Base-by-base conservation (phyloP, 1,140 invertebrate genomes). In the Anthonomus grandis region DNA sequence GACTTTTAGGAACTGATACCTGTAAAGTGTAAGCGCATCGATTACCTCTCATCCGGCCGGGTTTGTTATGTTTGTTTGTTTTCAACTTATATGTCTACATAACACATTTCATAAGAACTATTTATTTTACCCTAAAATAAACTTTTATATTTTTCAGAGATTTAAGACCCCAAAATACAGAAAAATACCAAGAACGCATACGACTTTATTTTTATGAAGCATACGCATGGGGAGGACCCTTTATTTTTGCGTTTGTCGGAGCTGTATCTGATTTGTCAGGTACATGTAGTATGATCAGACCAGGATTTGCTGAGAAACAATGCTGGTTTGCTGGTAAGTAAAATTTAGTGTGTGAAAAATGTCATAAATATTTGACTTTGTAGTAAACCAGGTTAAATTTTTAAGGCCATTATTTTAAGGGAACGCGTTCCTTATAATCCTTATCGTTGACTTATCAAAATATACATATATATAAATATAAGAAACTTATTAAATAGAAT, bases 161-260 rank as follows among this genome's bases (percentile, higher is more conserved):
- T 76, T 79, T 91, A 66, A 79, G 89, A 52, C 88, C 89, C 36
- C 86, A 87, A 62, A 87, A 83, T 66, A 75, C 90, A 73, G 89
- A 91, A 74, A 87, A 87, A 70, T 83, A 85, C 64, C 89, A 91
- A 78, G 89, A 91, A 74, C 76, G 82, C 24, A 81, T 86, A 52
- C 79, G 89, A 31, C 80, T 90, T 44, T 78, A 86, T 34, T 76
- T 89, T 23, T 91, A 90, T 73, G 82, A 83, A 56, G 80, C 85
- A 60, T 91, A 90, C 74, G 89, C 89, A 31, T 91, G 87, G 86
- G 88, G 88, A 57, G 81, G 83, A 17, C 87, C 89, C 15, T 76
- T 90, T 47, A 65, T 88, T 37, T 84, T 90, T 58, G 82, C 86
- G 37, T 82, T 82, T 45, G 76, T 86, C 42, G 88, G 84, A 17